Conservation (phyloP, 2,797 vertebrate species). For the Anableps anableps region DNA sequence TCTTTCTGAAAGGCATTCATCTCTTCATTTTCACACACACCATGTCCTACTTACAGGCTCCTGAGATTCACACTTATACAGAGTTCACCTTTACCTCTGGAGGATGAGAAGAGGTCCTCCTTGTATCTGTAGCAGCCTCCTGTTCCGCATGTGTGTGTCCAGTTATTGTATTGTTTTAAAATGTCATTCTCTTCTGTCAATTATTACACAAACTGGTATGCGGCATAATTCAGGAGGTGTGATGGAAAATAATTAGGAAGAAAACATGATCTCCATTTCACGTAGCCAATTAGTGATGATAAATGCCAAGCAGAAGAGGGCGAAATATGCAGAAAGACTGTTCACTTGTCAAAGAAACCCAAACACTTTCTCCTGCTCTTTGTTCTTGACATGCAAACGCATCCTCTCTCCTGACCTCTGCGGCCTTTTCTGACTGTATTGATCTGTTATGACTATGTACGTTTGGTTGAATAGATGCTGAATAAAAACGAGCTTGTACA, state of each 20-base stretch:
- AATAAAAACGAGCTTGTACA: constrained; percentile 48
- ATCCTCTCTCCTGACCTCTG: constrained; percentile 35
- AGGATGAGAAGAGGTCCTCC: constrained; percentile 28
- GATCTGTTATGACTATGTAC: constrained; percentile 67
- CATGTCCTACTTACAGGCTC: constrained; percentile 61
- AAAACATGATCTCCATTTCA: constrained; percentile 58
- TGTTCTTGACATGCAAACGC: constrained; percentile 10
- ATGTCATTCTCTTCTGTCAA: constrained; percentile 51
- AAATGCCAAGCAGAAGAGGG: constrained; percentile 50
- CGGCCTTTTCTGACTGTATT: constrained; percentile 41
- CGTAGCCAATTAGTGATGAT: constrained; percentile 66
- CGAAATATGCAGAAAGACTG: constrained; percentile 57
- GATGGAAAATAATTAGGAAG: constrained; percentile 64
- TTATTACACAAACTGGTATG: constrained; percentile 37
- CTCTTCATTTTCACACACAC: constrained; percentile 48
- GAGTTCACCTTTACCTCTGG: constrained; percentile 62
- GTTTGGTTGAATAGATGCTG: constrained; percentile 43
- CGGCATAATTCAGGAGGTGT: constrained; percentile 34
- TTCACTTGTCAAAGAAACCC: constrained; percentile 40
- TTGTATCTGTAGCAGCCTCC: constrained; percentile 20
- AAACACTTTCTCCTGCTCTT: constrained; percentile 29
- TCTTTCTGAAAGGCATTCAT: constrained; percentile 44
- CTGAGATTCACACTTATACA: constrained; percentile 58
- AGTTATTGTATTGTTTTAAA: constrained; percentile 46
- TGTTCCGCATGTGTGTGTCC: not conserved